phyloP scores from a whole-genome alignment of 2,797 vertebrate species.

The Sphaeramia orbicularis region DNA sequence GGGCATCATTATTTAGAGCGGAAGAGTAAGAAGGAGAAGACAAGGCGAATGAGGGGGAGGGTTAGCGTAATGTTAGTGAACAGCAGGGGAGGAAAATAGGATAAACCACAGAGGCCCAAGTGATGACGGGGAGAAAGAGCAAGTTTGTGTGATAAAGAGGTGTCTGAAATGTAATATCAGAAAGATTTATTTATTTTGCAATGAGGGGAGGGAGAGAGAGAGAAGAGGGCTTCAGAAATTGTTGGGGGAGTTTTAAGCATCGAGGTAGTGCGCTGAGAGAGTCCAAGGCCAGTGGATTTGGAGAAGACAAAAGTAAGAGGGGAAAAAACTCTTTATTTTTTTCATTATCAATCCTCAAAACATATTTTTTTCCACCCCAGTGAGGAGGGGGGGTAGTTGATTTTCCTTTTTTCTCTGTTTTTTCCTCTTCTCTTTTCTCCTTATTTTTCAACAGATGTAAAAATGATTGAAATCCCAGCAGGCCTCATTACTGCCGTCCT shows the following conservation, averaged over 20 bases:
- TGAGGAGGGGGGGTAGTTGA: constrained; percentile 49
- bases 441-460: constrained; percentile 88
- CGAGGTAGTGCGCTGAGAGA: constrained; percentile 66
- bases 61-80: constrained; percentile 7
- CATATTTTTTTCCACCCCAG: constrained; percentile 62
- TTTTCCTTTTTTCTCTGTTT: constrained; percentile 77
- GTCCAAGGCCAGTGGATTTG: constrained; percentile 79
- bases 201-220: constrained; percentile 47
- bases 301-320: constrained; percentile 70
- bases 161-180: constrained; percentile 82
- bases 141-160: constrained; percentile 75
- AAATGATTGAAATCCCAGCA: constrained; percentile 93
- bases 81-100: constrained; percentile 32
- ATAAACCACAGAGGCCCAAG: constrained; percentile 56
- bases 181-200: constrained; percentile 85
- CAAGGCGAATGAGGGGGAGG: not conserved
- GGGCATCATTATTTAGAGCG: constrained; percentile 5
- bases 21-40: not conserved
- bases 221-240: constrained; percentile 55
- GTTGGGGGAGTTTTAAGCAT: constrained; percentile 70
- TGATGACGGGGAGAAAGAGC: constrained; percentile 46
- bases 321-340: constrained; percentile 62
- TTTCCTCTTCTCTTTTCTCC: constrained; percentile 72
- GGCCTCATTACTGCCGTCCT: constrained; percentile 92
- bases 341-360: constrained; percentile 85